Conservation (phyloP, 2,888 invertebrate species). For the Hecatera dysodea region DNA sequence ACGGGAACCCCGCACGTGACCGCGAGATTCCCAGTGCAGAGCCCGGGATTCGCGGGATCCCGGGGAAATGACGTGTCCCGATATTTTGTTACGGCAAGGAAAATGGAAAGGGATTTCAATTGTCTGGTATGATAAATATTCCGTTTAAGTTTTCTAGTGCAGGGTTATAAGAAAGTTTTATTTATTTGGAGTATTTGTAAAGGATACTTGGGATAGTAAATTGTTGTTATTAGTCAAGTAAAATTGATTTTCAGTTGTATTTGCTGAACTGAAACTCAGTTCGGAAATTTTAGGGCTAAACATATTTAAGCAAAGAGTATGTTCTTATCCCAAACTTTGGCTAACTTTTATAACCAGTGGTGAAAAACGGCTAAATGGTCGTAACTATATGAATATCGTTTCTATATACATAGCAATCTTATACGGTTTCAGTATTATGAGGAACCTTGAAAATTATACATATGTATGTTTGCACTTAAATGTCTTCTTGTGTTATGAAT, state of each 20-base stretch:
- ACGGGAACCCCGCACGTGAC: slow-evolving; percentile 63
- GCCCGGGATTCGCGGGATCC: slow-evolving; percentile 56
- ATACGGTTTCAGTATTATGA: no score
- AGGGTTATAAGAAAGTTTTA: slow-evolving; percentile 16
- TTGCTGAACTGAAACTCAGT: background rate
- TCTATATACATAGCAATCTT: background rate
- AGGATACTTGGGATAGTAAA: slow-evolving; percentile 32
- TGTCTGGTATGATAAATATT: slow-evolving; percentile 59
- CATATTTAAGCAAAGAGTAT: slow-evolving; percentile 9
- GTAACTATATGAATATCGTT: slow-evolving; percentile 1
- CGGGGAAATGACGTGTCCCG: slow-evolving; percentile 65
- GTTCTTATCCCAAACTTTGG: no score
- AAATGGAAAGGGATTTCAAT: slow-evolving; percentile 64
- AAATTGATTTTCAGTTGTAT: background rate
- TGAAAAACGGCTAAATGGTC: background rate
- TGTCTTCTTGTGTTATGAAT: no score
- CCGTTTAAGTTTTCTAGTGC: slow-evolving; percentile 43
- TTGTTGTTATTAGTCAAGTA: slow-evolving; percentile 16
- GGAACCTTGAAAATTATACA: no score
- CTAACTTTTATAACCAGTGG: background rate
- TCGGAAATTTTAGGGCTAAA: background rate
- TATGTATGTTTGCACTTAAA: no score
- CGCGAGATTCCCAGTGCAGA: slow-evolving; percentile 48
- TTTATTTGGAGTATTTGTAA: slow-evolving; percentile 38
- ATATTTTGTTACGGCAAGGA: slow-evolving; percentile 64